Percentiles rank a stretch among this genome's conserved stretches.
Evolutionary conservation across 2,113 vertebrate genomes (phyloP).

Genomic region (Sardina pilchardus): DNA sequence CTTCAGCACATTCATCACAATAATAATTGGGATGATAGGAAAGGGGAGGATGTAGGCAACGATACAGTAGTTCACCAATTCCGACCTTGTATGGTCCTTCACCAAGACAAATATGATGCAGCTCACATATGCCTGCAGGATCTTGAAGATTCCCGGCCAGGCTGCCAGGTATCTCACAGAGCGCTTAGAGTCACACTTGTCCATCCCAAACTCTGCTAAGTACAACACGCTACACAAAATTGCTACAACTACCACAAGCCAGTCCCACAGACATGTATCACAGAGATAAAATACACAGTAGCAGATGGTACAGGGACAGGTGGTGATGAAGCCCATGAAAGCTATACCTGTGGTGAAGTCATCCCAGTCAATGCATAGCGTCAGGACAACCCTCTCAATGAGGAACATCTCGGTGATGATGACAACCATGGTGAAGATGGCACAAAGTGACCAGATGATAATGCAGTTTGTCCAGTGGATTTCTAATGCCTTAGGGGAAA

Average conservation of each 20-base stretch:
- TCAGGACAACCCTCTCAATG: conserved; percentile 60
- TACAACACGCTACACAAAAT: conserved; percentile 72
- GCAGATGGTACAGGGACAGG: conserved; percentile 74
- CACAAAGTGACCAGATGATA: conserved; percentile 82
- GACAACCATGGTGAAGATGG: conserved; percentile 73
- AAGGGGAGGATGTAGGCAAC: conserved; percentile 79
- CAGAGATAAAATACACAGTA: conserved; percentile 68
- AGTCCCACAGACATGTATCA: conserved; percentile 54
- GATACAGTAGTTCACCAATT: conserved; percentile 69
- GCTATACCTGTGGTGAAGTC: conserved; percentile 81
- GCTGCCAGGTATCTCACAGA: conserved; percentile 75
- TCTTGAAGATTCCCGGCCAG: conserved; percentile 78
- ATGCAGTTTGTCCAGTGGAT: conserved; percentile 76
- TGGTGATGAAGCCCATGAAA: conserved; percentile 77
- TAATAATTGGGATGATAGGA: conserved; percentile 73
- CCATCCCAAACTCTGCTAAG: conserved; percentile 69
- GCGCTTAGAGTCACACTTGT: conserved; percentile 65
- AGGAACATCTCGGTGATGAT: conserved; percentile 75
- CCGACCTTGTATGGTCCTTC: background rate
- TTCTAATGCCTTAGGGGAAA: conserved; percentile 41
- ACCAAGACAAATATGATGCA: conserved; percentile 78
- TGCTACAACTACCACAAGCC: conserved; percentile 66
- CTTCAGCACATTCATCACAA: conserved; percentile 75
- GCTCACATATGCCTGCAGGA: conserved; percentile 78
- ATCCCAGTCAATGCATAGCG: conserved; percentile 76